Conservation (phyloP, 2,888 invertebrate species). For the Acheta domesticus region DNA sequence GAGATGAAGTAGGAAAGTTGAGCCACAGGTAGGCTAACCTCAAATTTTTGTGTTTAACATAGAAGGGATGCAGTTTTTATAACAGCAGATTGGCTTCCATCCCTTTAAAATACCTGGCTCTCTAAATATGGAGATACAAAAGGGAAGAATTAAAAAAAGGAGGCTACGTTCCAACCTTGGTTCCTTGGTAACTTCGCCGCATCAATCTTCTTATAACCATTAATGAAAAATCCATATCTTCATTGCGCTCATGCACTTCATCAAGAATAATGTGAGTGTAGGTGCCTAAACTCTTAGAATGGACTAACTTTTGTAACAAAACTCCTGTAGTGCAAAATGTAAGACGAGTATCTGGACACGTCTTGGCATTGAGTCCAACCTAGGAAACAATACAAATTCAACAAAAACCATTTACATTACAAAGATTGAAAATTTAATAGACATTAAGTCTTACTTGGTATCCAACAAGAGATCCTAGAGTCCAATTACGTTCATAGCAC, state of each 20-base stretch:
- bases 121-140: no score
- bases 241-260: constrained; percentile 90
- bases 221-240: constrained; percentile 87
- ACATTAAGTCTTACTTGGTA: constrained; percentile 66
- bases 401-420: background rate
- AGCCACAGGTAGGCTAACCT: no score
- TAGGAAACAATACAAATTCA: constrained; percentile 42
- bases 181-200: constrained; percentile 40
- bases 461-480: constrained; percentile 77
- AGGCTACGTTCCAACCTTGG: background rate
- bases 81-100: no score
- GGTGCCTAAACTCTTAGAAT: constrained; percentile 64
- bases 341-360: constrained; percentile 67
- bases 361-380: constrained; percentile 67
- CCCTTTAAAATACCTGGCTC: no score
- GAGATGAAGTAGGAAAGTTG: no score
- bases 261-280: constrained; percentile 89
- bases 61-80: no score
- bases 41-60: no score
- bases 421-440: background rate
- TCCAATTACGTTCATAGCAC: constrained; percentile 78
- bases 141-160: no score
- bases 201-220: constrained; percentile 77
- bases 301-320: constrained; percentile 73
- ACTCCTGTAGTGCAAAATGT: constrained; percentile 88